Base-by-base conservation (phyloP, 2,888 invertebrate species). In the Tethea ocularis region DNA sequence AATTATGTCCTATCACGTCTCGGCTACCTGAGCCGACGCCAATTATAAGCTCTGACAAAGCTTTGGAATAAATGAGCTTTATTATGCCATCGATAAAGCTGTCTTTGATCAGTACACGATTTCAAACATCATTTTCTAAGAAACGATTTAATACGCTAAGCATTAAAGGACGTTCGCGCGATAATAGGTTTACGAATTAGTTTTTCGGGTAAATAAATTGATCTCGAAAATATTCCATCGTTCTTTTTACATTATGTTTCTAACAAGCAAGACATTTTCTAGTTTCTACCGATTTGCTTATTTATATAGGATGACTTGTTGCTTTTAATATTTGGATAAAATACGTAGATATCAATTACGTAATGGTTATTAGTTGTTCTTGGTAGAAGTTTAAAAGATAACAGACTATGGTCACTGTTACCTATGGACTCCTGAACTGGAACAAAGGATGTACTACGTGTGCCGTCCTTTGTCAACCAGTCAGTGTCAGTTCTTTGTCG, bases 1-100 rank as follows among this genome's bases (percentile, higher is more conserved):
- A 33, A 46, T 46, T 46, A 46, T 46, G 46, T 46, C 20, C n/a
- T 17, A 46, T 46, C 46, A 46, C 46, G 46, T 46, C 46, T 46
- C 46, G 10, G 20, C 17, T 46, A 46, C 46, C 46, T 46, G 20
- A 46, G 2, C 8, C 10, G 20, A 46, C 46, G 46, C 20, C 20
- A 46, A 46, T 46, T 46, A 46, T 20, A 46, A 46, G 46, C 46
- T 20, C 46, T 46, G 46, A 46, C 20, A 20, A 46, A 46, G 46
- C 46, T 20, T 46, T 46, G 20, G 46, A 46, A 46, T 46, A 46
- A 46, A 46, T 46, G 46, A 46, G 46, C 20, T 46, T 20, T 46
- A 46, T 20, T 20, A 20, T 46, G 8, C n/a, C 46, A 20, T 46
- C 20, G 20, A 46, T 46, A 17, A 46, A 2, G 10, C 41, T 41